A percentile compares a stretch with the other conserved stretches of the same genome.
Conservation (phyloP, 2,113 vertebrate genomes). For the Echinops telfairi region DNA sequence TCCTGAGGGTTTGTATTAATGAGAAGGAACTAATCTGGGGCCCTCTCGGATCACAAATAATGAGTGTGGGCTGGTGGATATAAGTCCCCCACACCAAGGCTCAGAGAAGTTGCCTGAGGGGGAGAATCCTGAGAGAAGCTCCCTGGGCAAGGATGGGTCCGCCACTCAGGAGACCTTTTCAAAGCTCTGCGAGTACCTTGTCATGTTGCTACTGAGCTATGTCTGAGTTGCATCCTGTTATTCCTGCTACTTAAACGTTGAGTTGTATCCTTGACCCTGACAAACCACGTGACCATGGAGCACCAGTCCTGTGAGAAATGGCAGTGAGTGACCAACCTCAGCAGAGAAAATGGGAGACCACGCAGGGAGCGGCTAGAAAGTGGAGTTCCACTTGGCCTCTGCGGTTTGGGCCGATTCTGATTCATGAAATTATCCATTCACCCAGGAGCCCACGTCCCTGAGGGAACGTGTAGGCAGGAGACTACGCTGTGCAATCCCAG, state of each 20-base stretch:
- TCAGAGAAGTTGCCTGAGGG: too few relatives aligned
- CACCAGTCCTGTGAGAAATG: too few relatives aligned
- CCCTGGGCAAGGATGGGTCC: too few relatives aligned
- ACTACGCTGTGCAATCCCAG: not conserved
- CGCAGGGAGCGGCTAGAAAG: not conserved
- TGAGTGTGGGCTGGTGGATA: too few relatives aligned
- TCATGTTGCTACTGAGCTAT: not conserved
- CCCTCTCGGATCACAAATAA: too few relatives aligned
- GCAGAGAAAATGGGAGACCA: not conserved
- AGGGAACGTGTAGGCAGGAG: not conserved
- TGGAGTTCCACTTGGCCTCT: not conserved
- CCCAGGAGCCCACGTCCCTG: slow-evolving; percentile 37
- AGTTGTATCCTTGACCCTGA: not conserved
- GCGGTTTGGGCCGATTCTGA: not conserved
- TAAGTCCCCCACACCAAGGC: too few relatives aligned
- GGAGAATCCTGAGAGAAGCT: too few relatives aligned
- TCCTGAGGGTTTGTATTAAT: too few relatives aligned
- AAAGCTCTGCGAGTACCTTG: too few relatives aligned
- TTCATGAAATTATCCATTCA: not conserved
- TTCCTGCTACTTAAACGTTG: not conserved
- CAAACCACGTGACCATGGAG: not conserved
- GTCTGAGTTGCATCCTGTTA: not conserved
- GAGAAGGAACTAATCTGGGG: too few relatives aligned
- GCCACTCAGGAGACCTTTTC: too few relatives aligned
- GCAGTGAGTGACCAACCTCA: not conserved